phyloP scores from a whole-genome alignment of 2,888 invertebrate species.

The Pheosia gnoma region DNA sequence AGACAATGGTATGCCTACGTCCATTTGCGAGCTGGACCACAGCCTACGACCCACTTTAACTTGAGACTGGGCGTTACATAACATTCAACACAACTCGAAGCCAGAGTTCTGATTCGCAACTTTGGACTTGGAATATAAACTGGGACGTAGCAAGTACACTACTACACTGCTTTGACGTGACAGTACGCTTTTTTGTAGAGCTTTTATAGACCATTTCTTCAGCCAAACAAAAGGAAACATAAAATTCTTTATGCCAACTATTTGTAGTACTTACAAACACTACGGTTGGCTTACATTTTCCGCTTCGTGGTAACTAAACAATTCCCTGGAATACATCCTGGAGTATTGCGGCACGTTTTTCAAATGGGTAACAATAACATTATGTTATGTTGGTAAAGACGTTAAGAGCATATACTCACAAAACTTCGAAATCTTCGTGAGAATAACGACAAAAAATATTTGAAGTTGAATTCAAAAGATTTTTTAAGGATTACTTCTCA shows the following conservation, averaged over 20 bases:
- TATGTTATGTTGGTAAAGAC: too few species aligned
- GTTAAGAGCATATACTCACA: too few species aligned
- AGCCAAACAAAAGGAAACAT: constrained; percentile 18
- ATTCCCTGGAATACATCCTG: constrained; percentile 3
- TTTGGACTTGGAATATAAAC: constrained; percentile 16
- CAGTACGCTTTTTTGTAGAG: neutral
- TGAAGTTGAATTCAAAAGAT: neutral
- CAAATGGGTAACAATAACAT: too few species aligned
- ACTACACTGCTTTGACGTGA: constrained; percentile 23
- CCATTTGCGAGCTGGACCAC: constrained; percentile 16
- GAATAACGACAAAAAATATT: neutral
- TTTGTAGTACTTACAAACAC: constrained; percentile 16
- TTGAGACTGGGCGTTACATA: constrained; percentile 28
- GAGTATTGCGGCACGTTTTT: neutral
- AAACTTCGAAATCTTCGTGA: too few species aligned
- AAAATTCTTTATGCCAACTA: constrained; percentile 15
- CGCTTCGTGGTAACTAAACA: constrained; percentile 28
- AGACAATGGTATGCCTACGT: constrained; percentile 42
- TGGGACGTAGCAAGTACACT: constrained; percentile 27
- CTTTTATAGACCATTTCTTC: constrained; percentile 11
- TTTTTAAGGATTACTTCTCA: neutral
- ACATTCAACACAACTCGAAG: constrained; percentile 20
- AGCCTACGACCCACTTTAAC: constrained; percentile 26
- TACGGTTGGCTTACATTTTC: constrained; percentile 28
- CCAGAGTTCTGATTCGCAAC: constrained; percentile 32